Base-by-base conservation (phyloP, 2,113 vertebrate species). In the Tachycineta bicolor region DNA sequence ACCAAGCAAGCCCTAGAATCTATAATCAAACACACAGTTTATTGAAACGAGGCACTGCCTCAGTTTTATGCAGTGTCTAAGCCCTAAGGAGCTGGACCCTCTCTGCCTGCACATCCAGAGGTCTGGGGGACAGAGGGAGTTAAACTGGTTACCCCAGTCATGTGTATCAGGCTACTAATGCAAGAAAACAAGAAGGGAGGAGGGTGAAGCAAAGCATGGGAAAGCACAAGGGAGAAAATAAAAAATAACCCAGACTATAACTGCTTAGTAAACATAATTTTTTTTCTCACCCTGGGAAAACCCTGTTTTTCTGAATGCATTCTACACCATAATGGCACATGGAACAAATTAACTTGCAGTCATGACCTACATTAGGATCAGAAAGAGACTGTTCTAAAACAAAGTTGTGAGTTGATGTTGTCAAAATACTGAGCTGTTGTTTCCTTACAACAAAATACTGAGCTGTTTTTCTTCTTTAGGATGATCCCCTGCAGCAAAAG, bases 341-440 rank as follows among this genome's bases (percentile, higher is more conserved):
- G 89, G 95, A 97, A 96, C 47, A 83, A 88, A 95, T 97, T 96
- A 95, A 94, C 79, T 94, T 52, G 52, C 92, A 94, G 75, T 76
- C 74, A 44, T 94, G 94, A 94, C 93, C 88, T 94, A 96, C 90
- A 96, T 88, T 86, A 56, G 49, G 71, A 96, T 92, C 43, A 86
- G 88, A 93, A 93, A 79, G 92, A 88, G 85, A 11, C 52, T 83
- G 41, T 28, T 94, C 56, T 94, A 53, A 93, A 91, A 92, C 62
- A 79, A 90, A 94, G 79, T 90, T 90, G 75, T 77, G 87, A 94
- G 82, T 47, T 59, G 71, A 81, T 59, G 82, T 80, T 94, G 90
- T 93, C 85, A 93, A 97, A 96, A 94, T 44, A 93, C 65, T 5
- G 93, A 92, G 47, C 67, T 90, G 82, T 63, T 94, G 90, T 93